A percentile compares a stretch with the other conserved stretches of the same genome.
Conservation (phyloP, 2,888 invertebrate species). For the Idaea aversata region DNA sequence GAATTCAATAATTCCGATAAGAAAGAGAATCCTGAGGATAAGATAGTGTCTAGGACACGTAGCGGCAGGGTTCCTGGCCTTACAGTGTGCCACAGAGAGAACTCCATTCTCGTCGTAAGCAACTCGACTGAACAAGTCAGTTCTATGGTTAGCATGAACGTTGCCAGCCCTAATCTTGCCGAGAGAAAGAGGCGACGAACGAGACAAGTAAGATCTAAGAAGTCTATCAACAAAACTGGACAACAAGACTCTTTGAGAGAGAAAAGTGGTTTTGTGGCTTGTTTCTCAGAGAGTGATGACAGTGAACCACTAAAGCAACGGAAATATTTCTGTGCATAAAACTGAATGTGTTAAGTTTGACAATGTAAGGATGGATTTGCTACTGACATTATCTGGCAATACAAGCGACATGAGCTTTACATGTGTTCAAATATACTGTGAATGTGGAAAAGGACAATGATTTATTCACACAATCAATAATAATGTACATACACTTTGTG, state of each 20-base stretch:
- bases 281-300: constrained; percentile 73
- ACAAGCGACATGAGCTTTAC: not conserved
- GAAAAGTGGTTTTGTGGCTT: constrained; percentile 65
- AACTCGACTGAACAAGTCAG: constrained; percentile 57
- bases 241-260: constrained; percentile 55
- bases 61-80: constrained; percentile 57
- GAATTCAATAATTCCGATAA: constrained; percentile 49
- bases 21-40: constrained; percentile 57
- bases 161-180: constrained; percentile 38
- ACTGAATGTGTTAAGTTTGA: not conserved
- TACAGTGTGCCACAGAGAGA: constrained; percentile 45
- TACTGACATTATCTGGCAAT: not conserved
- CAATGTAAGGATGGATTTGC: not conserved
- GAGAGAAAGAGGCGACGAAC: constrained; percentile 33
- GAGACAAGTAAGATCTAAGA: constrained; percentile 39
- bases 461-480: too few species aligned
- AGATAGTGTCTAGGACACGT: constrained; percentile 50
- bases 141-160: constrained; percentile 57
- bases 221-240: constrained; percentile 40
- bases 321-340: constrained; percentile 59
- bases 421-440: constrained; percentile 8
- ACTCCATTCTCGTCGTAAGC: constrained; percentile 54
- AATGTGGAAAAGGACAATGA: constrained; percentile 9
- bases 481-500: not conserved
- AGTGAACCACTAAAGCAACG: constrained; percentile 56